Base-by-base conservation (phyloP, 2,888 invertebrate species). In the Yponomeuta evonymella region DNA sequence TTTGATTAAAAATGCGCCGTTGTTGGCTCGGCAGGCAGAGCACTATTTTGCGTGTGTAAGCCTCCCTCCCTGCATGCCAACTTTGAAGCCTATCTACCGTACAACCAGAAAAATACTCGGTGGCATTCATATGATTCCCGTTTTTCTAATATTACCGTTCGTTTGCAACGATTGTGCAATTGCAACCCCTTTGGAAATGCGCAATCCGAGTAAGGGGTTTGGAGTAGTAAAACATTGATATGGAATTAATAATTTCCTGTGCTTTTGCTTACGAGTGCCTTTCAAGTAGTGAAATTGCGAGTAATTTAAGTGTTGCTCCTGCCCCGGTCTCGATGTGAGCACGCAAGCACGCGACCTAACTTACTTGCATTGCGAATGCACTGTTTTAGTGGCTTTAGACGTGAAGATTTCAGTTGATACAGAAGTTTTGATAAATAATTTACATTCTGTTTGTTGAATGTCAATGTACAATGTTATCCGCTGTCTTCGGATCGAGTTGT, bases 231-330 rank as follows among this genome's bases (percentile, higher is more conserved):
- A 83, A 77, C 83, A 86, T 83, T 85, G 82, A 83, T 86, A 85
- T 79, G 79, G 78, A 82, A 85, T 81, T 83, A 85, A 86, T 83
- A 78, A 85, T 89, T 89, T 89, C 87, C 87, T 81, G 82, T 76
- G 80, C 82, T 87, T 71, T 83, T 78, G 79, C 81, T 79, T 80
- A 79, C 85, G 81, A 88, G 84, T 86, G 86, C 79, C 83, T 85
- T 86, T 87, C 83, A 83, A 89, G 86, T 85, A 84, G 88, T 70
- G 51, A 90, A 90, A 91, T 89, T 90, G 90, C 88, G 87, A 88
- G 86, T 87, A 89, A 90, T 90, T 92, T 91, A 88, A 90, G 87
- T 88, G 86, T 87, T 84, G 86, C 88, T 65, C 84, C 81, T 84
- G 82, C 84, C 84, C 85, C 83, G 85, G 86, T 87, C 79, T 69